Evolutionary conservation across 2,888 invertebrate species (phyloP), one percentile per base, ranked within the genome.

Genomic region (Eilema sororculum): DNA sequence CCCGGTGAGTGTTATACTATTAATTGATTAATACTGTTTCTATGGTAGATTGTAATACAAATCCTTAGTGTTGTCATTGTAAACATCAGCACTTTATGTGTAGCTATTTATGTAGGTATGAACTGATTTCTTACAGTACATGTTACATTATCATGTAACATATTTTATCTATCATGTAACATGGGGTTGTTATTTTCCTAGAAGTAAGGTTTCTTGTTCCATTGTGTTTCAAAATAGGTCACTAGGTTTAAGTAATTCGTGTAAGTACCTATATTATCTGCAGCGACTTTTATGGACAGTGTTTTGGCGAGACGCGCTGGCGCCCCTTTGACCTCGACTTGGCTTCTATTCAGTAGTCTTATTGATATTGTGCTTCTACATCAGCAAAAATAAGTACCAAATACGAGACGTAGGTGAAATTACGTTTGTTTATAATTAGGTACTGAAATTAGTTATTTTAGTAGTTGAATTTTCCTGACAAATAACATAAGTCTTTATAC

Each of bases 241-340:
- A 73, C 24, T 41, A 67, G 37, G 68, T 64, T 67, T 59, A 20
- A 61, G 41, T 22, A 13, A 30, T 25, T 46, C 24, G 64, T 64
- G 67, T 71, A 76, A 37, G 33, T 16, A 41, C 13, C 41, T 37
- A 41, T 16, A 41, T 41, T 69, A 63, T 75, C 67, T 75, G 62
- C 65, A 68, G 46, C 59, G 10, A 71, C 65, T 76, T 80, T 80
- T 73, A 82, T 76, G 67, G 61, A 71, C 71, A n/a, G 52, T 74
- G 66, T 71, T 75, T 81, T 83, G 81, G 83, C 81, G 74, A 79
- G 81, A 83, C 81, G 46, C 57, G n/a, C 13, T 67, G 81, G 75
- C 81, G 83, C 79, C 81, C 68, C 13, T 62, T 52, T 76, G 81
- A 81, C 79, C 81, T 61, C 63, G 20, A n/a, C 72, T 81, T 78